Conservation (phyloP, 30 jellyfish, hydroid and myxozoan genomes). For the Aurelia sp. region DNA sequence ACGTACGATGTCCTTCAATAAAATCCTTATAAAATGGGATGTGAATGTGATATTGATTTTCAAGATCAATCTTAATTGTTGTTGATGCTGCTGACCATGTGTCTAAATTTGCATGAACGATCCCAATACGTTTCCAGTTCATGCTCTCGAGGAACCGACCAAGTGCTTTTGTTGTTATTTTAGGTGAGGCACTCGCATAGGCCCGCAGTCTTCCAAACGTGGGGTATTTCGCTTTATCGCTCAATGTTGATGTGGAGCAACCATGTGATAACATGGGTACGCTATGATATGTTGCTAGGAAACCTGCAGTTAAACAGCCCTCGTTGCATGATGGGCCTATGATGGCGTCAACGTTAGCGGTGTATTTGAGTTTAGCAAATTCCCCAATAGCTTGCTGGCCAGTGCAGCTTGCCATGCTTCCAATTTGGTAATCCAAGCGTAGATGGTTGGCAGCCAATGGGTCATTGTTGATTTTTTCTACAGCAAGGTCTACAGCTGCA, state of each 20-base stretch:
- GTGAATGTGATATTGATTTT: conserved; percentile 4
- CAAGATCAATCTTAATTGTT: conserved; percentile 18
- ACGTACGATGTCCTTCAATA: conserved; percentile 14
- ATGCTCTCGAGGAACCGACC: conserved; percentile 45
- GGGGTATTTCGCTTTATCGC: conserved; percentile 71
- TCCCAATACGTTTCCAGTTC: conserved; percentile 79
- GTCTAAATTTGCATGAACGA: conserved; percentile 63
- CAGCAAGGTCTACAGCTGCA: conserved; percentile 64
- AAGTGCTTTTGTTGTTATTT: conserved; percentile 48
- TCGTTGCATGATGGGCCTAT: conserved; percentile 87
- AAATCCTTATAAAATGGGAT: conserved; percentile 36
- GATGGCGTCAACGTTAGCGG: conserved; percentile 50
- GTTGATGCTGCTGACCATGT: conserved; percentile 62
- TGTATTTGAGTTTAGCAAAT: conserved; percentile 51
- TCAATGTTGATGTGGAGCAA: conserved; percentile 66
- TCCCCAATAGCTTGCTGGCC: conserved; percentile 61
- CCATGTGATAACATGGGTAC: conserved; percentile 59
- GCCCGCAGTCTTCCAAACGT: conserved; percentile 84
- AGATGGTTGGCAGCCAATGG: not conserved
- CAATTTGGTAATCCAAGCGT: conserved; percentile 32
- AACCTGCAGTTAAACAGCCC: conserved; percentile 75
- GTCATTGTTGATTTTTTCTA: conserved; percentile 19
- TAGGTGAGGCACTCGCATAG: conserved; percentile 77
- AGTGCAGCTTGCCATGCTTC: conserved; percentile 59
- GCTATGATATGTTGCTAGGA: conserved; percentile 66